Base-by-base conservation (phyloP, 64 coral and sea anemone species). In the Montipora efflorescens region DNA sequence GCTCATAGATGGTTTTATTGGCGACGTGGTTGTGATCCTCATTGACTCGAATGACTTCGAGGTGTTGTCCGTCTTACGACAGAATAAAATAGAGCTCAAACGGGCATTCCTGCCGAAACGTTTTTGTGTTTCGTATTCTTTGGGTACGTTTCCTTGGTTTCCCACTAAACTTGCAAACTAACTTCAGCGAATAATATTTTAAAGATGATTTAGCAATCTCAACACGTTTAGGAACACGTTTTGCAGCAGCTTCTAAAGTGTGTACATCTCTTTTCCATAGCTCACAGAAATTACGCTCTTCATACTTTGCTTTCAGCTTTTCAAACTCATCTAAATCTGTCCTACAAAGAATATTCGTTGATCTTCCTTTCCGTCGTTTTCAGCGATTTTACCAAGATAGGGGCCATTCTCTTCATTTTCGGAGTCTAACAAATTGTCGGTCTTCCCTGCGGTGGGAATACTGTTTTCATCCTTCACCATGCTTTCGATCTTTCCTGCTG, bases 161-260 rank as follows among this genome's bases (percentile, higher is more conserved):
- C 14, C 59, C 62, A 4, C 87, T 48, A 36, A 88, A 88, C 22
- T 75, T 53, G 14, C 87, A 88, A 21, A 18, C 4, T 16, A 88
- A 52, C 1, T 16, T 6, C 11, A 74, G 21, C 0, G 79, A 74
- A 84, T 92, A 92, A 18, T 92, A 92, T 18, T 5, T 49, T 11
- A 92, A 46, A 18, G 12, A 1, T 47, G 7, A 19, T 0, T 92
- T 92, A 75, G 79, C 80, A 16, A 7, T n/a, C 2, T 44, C 79
- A 28, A 84, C 67, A 36, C 79, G 4, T 23, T 92, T 83, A 14
- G 90, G 79, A 36, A 44, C 78, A 19, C 47, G 43, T 12, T 92
- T 92, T 7, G 14, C 14, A 12, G 78, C 78, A 5, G 90, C 19
- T 10, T 12, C 18, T 4, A 92, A 59, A 11, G 90, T 74, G 5